A percentile compares a stretch with the other conserved stretches of the same genome.
Evolutionary conservation across 2,797 vertebrate species (phyloP).

Genomic region (Neoniphon sammara): DNA sequence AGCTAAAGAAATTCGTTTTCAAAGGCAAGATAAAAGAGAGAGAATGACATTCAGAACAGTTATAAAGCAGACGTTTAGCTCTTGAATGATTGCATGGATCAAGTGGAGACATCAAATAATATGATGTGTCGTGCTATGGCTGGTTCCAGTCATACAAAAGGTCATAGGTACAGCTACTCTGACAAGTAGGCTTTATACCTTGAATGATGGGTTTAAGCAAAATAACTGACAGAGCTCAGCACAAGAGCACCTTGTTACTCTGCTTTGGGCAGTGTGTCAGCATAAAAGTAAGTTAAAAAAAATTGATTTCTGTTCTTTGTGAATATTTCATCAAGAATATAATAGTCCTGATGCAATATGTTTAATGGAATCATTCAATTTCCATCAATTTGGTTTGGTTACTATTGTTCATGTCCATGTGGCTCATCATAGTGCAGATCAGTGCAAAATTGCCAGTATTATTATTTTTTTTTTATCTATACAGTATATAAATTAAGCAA

Average conservation of each 20-base stretch:
- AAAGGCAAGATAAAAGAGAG: constrained; percentile 41
- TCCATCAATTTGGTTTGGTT: too few species aligned
- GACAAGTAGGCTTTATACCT: constrained; percentile 51
- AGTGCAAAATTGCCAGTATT: neutral
- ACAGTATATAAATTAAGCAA: neutral
- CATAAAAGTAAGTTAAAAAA: constrained; percentile 4
- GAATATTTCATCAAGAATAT: neutral
- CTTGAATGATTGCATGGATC: constrained; percentile 50
- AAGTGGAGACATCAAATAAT: constrained; percentile 56
- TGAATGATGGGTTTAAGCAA: constrained; percentile 27
- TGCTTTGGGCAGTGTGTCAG: neutral
- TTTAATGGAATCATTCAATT: too few species aligned
- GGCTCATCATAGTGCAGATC: neutral
- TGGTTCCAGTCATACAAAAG: constrained; percentile 61
- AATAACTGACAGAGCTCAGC: neutral
- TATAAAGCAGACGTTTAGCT: constrained; percentile 58
- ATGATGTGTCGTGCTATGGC: constrained; percentile 31
- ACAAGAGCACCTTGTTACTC: neutral
- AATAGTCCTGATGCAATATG: too few species aligned
- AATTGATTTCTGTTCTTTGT: neutral
- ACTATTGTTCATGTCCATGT: too few species aligned
- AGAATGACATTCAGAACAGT: constrained; percentile 55
- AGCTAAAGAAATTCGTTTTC: constrained; percentile 39
- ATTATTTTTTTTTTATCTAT: too few species aligned
- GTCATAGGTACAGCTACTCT: constrained; percentile 50